Base-by-base conservation (phyloP, 2,888 invertebrate species). In the Cyaniris semiargus region DNA sequence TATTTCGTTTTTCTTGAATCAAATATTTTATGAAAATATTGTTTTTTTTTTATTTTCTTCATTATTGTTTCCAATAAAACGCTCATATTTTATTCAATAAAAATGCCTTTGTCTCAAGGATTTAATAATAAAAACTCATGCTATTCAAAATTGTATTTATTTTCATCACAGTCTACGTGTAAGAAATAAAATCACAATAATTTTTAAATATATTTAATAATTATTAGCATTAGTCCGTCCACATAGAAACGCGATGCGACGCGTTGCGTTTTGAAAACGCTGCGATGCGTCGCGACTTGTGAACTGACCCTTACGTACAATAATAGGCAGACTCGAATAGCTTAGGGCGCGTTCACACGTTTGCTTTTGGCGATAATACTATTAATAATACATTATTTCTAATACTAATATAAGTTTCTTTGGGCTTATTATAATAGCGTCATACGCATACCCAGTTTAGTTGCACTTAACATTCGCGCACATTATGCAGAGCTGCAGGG, bases 81-180 rank as follows among this genome's bases (percentile, higher is more conserved):
- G 10, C 1, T 38, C 8, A 10, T 38, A 44, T 44, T 44, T 44
- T 44, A 44, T 44, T 44, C 13, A 10, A 44, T 1, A 8, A 38
- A 38, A 8, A 38, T 38, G 38, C 3, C 44, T 3, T 13, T 44
- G 3, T 44, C 44, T 44, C 3, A 44, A 44, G 10, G 10, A 13
- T 38, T 1, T 3, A 44, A 76, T 76, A 79, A 76, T 78, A 78
- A 66, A 5, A 31, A 77, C 44, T 76, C 70, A 27, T 77, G 76
- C 13, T 78, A 56, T 77, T 78, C 66, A 79, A 78, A 75, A 79
- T 78, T 78, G 78, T 79, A 81, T 81, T 81, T 84, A 84, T 81
- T 82, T 82, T 78, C 81, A 86, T 86, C 86, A 86, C 86, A 87
- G 86, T 85, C 81, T 82, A 84, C 82, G 18, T 80, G 80, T 79